Conservation (phyloP, 1,140 invertebrate species). For the Platorchestia sp. region DNA sequence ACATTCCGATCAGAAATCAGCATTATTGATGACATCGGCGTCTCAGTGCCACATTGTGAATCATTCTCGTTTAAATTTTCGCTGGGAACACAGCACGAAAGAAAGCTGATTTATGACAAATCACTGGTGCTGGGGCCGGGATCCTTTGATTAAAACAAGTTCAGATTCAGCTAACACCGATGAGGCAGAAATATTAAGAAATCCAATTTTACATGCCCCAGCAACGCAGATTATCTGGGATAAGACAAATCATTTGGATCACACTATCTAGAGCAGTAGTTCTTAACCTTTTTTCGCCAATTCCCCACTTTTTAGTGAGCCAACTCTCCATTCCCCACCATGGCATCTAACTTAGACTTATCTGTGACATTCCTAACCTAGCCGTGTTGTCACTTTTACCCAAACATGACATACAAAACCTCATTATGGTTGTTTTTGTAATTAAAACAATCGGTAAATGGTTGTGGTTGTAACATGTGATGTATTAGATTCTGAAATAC, state of each 20-base stretch:
- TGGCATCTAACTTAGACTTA: too few relatives aligned
- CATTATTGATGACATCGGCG: neutral
- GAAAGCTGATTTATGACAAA: neutral
- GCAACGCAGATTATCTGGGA: neutral
- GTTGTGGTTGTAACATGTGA: too few relatives aligned
- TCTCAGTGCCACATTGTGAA: neutral
- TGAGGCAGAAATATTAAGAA: neutral
- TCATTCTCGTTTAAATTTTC: neutral
- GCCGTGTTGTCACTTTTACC: too few relatives aligned
- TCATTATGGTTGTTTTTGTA: too few relatives aligned
- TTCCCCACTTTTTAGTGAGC: too few relatives aligned
- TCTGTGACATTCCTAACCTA: too few relatives aligned
- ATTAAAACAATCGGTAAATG: too few relatives aligned
- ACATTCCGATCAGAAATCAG: neutral
- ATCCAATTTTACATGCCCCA: neutral
- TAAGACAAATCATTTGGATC: neutral
- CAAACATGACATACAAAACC: too few relatives aligned
- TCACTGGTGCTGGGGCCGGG: neutral
- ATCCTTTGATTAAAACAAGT: neutral
- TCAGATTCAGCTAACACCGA: neutral
- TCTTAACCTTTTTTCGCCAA: too few relatives aligned
- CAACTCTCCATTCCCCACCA: too few relatives aligned
- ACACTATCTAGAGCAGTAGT: too few relatives aligned
- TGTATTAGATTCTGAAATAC: too few relatives aligned
- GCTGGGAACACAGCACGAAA: neutral